A percentile compares a stretch with the other conserved stretches of the same genome.
These are phyloP conservation scores for Entomyzon cyanotis DNA, from an alignment of 2,113 vertebrate species.

Conservation along the genomic window DNA sequence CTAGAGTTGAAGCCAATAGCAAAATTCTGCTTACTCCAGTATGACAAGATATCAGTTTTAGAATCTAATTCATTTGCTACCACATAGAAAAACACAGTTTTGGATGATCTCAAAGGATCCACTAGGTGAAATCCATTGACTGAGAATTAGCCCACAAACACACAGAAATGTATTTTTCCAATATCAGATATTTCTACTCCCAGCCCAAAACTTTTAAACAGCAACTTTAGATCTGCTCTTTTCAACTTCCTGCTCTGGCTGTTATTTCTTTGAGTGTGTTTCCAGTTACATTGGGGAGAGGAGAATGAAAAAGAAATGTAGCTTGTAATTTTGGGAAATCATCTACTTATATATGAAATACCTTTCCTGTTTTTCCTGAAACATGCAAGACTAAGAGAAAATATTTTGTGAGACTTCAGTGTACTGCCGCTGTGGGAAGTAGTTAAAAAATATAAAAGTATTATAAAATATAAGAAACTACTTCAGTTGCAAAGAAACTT, in stretches of 20 bases:
- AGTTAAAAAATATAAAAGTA: slow-evolving; percentile 39
- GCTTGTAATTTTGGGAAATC: slow-evolving; percentile 7
- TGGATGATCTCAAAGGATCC: not conserved
- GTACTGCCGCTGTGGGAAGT: not conserved
- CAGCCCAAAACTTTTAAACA: not conserved
- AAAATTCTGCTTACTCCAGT: not conserved
- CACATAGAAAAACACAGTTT: not conserved
- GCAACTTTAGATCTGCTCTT: not conserved
- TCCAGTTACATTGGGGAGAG: not conserved
- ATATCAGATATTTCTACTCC: not conserved
- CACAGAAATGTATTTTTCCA: not conserved
- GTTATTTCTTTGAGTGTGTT: not conserved
- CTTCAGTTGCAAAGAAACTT: slow-evolving; percentile 33
- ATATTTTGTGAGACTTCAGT: slow-evolving; percentile 31
- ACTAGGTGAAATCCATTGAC: not conserved
- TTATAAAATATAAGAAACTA: slow-evolving; percentile 51
- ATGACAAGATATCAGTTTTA: not conserved
- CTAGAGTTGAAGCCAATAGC: not conserved
- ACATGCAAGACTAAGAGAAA: slow-evolving; percentile 7
- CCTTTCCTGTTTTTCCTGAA: not conserved
- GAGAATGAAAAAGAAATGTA: not conserved
- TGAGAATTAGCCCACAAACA: not conserved
- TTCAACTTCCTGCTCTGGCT: not conserved
- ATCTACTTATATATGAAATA: slow-evolving; percentile 15
- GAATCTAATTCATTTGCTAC: not conserved